phyloP scores from a whole-genome alignment of 2,113 vertebrate genomes.

The Melanerpes formicivorus region DNA sequence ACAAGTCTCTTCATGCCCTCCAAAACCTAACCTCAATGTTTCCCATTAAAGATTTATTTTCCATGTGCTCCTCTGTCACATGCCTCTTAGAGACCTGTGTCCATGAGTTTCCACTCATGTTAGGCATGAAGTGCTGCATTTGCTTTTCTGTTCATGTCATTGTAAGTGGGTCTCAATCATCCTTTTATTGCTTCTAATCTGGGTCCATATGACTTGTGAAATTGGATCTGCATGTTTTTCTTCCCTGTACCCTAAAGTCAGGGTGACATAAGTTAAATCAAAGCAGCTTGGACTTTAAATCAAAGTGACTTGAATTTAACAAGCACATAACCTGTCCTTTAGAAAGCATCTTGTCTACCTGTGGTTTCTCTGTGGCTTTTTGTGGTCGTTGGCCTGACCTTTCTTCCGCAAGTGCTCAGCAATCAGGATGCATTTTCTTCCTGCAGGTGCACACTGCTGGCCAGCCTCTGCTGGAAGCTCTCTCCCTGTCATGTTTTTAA shows the following conservation, averaged over 20 bases:
- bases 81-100: neutral
- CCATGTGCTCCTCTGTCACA: neutral
- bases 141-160: neutral
- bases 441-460: neutral
- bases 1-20: neutral
- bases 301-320: neutral
- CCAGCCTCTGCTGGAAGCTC: neutral
- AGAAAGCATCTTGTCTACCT: neutral
- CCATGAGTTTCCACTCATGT: neutral
- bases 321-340: neutral
- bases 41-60: neutral
- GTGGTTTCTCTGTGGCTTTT: neutral
- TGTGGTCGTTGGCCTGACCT: neutral
- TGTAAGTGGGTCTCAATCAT: neutral
- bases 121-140: neutral
- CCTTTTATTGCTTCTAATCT: neutral
- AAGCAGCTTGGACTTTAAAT: neutral
- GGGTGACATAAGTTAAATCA: neutral
- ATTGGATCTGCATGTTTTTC: neutral
- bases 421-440: neutral
- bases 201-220: neutral
- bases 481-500: neutral
- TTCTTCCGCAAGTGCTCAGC: neutral
- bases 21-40: neutral
- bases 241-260: neutral